Evolutionary conservation across 2,888 invertebrate genomes (phyloP).

Genomic region (Archips crataeganus): DNA sequence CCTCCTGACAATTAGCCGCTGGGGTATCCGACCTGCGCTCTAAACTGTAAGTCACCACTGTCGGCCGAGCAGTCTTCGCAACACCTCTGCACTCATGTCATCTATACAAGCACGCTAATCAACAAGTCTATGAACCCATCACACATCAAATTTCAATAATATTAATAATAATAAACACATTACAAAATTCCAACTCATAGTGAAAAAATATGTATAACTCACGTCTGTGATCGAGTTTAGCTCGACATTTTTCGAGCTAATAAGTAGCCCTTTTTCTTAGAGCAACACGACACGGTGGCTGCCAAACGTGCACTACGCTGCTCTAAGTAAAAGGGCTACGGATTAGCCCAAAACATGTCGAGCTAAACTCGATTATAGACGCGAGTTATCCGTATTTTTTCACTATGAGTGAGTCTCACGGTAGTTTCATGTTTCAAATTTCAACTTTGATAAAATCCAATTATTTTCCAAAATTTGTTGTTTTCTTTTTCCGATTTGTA

Average conservation of each 20-base stretch:
- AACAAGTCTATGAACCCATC: not conserved
- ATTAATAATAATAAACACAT: not conserved
- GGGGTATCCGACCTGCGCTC: conserved; percentile 88
- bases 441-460: not conserved
- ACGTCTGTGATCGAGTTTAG: no score
- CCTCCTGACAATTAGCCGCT: conserved; percentile 93
- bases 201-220: no score
- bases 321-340: no score
- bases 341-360: no score
- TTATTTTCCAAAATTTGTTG: not conserved
- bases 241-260: no score
- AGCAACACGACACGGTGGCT: no score
- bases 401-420: no score
- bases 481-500: not conserved
- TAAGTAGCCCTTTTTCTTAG: no score
- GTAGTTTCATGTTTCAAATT: not conserved
- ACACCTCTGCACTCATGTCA: conserved; percentile 40
- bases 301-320: no score
- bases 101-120: conserved; percentile 11
- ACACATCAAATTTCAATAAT: not conserved
- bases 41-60: conserved; percentile 87
- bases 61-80: conserved; percentile 70
- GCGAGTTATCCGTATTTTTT: no score
- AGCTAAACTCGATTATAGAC: no score
- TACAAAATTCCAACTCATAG: no score